phyloP scores from a whole-genome alignment of 2,113 vertebrate species.

The Sterrhoptilus dennistouni region DNA sequence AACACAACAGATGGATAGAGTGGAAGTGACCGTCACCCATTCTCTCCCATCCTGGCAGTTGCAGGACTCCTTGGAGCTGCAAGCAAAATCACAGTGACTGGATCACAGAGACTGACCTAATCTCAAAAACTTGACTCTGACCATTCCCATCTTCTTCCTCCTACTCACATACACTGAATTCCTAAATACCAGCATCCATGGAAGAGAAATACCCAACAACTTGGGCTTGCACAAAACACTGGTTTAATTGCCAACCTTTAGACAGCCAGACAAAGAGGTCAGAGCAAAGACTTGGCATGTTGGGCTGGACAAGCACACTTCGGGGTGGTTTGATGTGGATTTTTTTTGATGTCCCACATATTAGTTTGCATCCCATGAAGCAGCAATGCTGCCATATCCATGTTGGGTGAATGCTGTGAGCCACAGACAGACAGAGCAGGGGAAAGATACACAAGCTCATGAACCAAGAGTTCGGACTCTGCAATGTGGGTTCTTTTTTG shows the following conservation, averaged over 20 bases:
- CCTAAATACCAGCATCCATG: neutral
- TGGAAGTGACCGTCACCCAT: neutral
- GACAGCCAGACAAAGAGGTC: neutral
- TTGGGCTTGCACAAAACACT: neutral
- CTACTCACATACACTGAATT: neutral
- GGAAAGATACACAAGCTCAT: accelerated
- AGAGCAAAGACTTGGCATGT: neutral
- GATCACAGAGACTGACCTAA: neutral
- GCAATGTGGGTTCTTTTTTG: neutral
- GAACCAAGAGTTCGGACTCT: neutral
- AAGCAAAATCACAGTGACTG: neutral
- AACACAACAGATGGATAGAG: neutral
- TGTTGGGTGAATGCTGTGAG: accelerated
- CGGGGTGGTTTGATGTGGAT: no score
- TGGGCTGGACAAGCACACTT: accelerated
- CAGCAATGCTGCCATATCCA: neutral
- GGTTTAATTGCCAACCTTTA: neutral
- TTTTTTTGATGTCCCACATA: neutral
- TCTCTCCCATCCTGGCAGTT: neutral
- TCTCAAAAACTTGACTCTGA: neutral
- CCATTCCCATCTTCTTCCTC: neutral
- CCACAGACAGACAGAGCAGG: neutral
- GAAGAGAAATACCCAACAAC: neutral
- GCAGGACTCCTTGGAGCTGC: neutral
- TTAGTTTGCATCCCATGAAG: neutral